These are phyloP conservation scores for Drosophila nigrodunni DNA, from an alignment of 1,140 invertebrate species.

Conservation along the genomic window DNA sequence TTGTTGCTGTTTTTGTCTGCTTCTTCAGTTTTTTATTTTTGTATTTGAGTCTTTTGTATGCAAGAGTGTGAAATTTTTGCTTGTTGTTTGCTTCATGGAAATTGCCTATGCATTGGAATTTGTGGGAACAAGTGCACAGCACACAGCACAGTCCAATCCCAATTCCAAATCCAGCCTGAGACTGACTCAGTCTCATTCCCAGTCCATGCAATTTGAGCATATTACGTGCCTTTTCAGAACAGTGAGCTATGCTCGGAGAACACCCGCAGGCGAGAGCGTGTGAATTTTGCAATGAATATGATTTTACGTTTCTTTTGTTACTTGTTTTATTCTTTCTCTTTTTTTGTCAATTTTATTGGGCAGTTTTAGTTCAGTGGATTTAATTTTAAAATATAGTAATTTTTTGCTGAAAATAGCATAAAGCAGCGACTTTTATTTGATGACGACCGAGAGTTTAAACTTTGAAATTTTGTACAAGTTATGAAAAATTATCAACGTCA, in stretches of 20 bases:
- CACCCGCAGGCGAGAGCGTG: conserved; percentile 76
- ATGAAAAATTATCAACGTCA: conserved; percentile 1
- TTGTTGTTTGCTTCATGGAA: conserved; percentile 75
- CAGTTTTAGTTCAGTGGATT: not conserved
- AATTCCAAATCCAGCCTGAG: conserved; percentile 12
- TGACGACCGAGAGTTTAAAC: not conserved
- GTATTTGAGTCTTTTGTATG: conserved; percentile 46
- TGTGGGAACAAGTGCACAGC: conserved; percentile 77
- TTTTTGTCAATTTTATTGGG: conserved; percentile 16
- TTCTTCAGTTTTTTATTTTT: conserved; percentile 13
- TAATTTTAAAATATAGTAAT: too few relatives aligned
- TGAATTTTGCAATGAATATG: conserved; percentile 56
- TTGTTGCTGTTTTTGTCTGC: conserved; percentile 18
- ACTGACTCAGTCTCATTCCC: conserved; percentile 15
- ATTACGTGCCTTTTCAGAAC: conserved; percentile 64
- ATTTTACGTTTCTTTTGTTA: conserved; percentile 13
- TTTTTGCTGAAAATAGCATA: too few relatives aligned
- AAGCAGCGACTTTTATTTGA: too few relatives aligned
- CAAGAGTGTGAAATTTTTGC: conserved; percentile 74
- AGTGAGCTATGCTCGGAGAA: conserved; percentile 38
- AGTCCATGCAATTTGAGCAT: conserved; percentile 24
- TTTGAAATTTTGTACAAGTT: not conserved
- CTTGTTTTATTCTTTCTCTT: not conserved
- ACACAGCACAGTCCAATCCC: conserved; percentile 17
- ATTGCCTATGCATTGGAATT: conserved; percentile 79